A percentile compares a stretch with the other conserved stretches of the same genome.
These are phyloP conservation scores for Oeneis ivallda DNA, from an alignment of 2,888 invertebrate genomes.

Conservation along the genomic window DNA sequence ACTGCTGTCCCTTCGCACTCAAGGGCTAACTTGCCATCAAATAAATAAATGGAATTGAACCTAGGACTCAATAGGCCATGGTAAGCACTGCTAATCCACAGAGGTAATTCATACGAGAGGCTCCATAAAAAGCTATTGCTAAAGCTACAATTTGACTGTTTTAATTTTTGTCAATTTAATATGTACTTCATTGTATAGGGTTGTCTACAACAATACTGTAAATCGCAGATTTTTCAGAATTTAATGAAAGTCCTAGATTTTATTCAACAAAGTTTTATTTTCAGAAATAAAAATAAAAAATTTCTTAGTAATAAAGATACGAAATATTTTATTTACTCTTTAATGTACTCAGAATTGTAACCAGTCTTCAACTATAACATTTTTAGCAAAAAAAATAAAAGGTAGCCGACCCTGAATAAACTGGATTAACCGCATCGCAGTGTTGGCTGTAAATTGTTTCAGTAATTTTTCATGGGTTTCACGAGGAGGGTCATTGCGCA, in stretches of 20 bases:
- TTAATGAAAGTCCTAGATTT: no score
- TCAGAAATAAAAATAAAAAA: no score
- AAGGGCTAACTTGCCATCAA: no score
- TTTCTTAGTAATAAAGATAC: not conserved
- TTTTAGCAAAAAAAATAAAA: not conserved
- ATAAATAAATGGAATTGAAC: not conserved
- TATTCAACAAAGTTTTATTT: no score
- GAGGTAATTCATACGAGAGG: not conserved
- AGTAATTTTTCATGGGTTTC: conserved; percentile 6
- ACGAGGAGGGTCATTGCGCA: not conserved
- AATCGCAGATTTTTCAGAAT: no score
- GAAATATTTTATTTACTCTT: no score
- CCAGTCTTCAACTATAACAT: no score
- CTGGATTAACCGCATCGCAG: not conserved
- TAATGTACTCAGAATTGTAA: no score
- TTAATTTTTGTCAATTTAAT: conserved; percentile 7
- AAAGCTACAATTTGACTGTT: not conserved
- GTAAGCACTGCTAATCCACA: not conserved
- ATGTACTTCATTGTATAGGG: not conserved
- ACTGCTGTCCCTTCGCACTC: no score
- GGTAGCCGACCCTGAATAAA: not conserved
- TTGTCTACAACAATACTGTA: not conserved
- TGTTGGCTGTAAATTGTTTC: conserved; percentile 6
- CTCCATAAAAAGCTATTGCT: conserved; percentile 11
- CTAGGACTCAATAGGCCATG: not conserved